Base-by-base conservation (phyloP, 2,888 invertebrate genomes). In the Chrysotoxum bicinctum region DNA sequence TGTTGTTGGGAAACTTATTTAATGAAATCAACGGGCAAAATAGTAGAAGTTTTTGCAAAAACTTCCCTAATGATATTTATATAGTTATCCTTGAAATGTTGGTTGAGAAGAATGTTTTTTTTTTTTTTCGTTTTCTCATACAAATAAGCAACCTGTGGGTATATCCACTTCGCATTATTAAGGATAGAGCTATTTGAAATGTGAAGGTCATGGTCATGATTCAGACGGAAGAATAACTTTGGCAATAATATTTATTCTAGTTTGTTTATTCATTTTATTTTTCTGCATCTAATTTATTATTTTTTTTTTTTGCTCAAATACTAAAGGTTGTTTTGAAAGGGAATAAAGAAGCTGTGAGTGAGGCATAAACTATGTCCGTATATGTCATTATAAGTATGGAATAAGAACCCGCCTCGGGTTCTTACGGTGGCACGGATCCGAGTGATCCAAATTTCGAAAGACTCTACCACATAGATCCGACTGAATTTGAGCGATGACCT, bases 21-120 rank as follows among this genome's bases (percentile, higher is more conserved):
- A 58, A 58, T 58, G 21, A 58, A 58, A 37, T 54, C 32, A 54
- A 10, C 10, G 21, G 14, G 3, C 1, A 30, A 52, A 52, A 21
- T 40, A 37, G 23, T 26, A n/a, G 26, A 43, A 62, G 40, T 62
- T 64, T 62, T 35, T 16, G 9, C n/a, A 4, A 14, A 64, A 64
- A 64, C 30, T 64, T 64, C 30, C 14, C 32, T 45, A 64, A 64
- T 64, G 16, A 64, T 64, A 45, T 58, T 58, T 30, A 43, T 64
- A n/a, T 40, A 23, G n/a, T 12, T 26, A 45, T 45, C 26, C 43
- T 64, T 45, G 45, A 64, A 62, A 30, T 43, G 3, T 16, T 43
- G 9, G 16, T 43, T 3, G 43, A 10, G 8, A 16, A 9, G 0
- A 21, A 12, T 10, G 1, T 23, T 40, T n/a, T 40, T 26, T 23